These are phyloP conservation scores for Eilema griseolum DNA, from an alignment of 2,888 invertebrate species.

Conservation along the genomic window DNA sequence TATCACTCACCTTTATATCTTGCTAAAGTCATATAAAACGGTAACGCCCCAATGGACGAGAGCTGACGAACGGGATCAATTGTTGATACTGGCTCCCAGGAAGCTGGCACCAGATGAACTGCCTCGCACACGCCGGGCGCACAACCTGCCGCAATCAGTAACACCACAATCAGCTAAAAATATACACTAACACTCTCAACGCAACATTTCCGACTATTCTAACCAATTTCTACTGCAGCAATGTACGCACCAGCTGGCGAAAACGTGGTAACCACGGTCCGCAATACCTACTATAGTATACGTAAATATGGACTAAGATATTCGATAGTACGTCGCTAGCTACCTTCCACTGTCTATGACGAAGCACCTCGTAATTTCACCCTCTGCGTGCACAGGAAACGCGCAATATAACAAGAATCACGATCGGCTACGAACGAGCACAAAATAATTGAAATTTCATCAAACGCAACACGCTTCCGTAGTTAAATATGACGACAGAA, in stretches of 20 bases:
- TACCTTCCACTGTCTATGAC: conserved; percentile 83
- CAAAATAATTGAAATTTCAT: conserved; percentile 77
- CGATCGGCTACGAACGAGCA: conserved; percentile 68
- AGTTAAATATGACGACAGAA: conserved; percentile 82
- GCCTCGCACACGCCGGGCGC: conserved; percentile 78
- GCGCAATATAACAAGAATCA: conserved; percentile 65
- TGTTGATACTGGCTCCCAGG: conserved; percentile 80
- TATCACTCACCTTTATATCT: conserved; percentile 93
- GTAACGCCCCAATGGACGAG: conserved; percentile 95
- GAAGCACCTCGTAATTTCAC: conserved; percentile 73
- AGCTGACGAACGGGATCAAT: conserved; percentile 85
- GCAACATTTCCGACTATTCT: conserved; percentile 60
- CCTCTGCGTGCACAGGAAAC: conserved; percentile 62
- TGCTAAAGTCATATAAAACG: conserved; percentile 99
- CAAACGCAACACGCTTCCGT: conserved; percentile 76
- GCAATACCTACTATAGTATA: conserved; percentile 69
- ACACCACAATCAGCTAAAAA: conserved; percentile 56
- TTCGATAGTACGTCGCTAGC: conserved; percentile 76
- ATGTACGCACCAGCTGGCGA: conserved; percentile 85
- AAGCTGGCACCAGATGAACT: conserved; percentile 62
- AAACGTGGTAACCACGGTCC: conserved; percentile 82
- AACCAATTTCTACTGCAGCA: conserved; percentile 74
- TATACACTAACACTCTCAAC: conserved; percentile 52
- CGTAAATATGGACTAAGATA: conserved; percentile 80
- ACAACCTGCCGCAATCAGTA: conserved; percentile 78